Percentiles rank a stretch among this genome's conserved stretches.
Evolutionary conservation across 1,140 invertebrate species (phyloP).

Genomic region (Trichonephila clavata): DNA sequence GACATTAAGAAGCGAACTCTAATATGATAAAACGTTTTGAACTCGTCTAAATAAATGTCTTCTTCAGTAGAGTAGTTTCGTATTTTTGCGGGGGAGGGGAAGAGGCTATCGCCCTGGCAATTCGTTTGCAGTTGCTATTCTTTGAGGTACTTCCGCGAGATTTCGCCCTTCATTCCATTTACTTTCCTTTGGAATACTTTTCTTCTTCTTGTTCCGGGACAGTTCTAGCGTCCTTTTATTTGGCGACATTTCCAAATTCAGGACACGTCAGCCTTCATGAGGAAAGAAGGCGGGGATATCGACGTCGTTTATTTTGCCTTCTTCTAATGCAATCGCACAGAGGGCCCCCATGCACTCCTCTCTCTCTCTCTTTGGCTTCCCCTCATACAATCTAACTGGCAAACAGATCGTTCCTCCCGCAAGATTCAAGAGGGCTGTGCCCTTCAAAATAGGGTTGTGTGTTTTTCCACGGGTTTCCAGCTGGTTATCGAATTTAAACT

Average conservation of each 20-base stretch:
- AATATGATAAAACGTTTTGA: slow-evolving; percentile 72
- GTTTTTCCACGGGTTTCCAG: slow-evolving; percentile 51
- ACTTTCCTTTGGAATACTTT: slow-evolving; percentile 73
- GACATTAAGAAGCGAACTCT: slow-evolving; percentile 53
- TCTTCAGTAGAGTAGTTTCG: slow-evolving; percentile 45
- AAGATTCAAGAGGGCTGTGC: slow-evolving; percentile 43
- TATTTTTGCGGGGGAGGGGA: slow-evolving; percentile 26
- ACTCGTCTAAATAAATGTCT: slow-evolving; percentile 72
- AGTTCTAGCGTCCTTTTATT: slow-evolving; percentile 64
- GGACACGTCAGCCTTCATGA: slow-evolving; percentile 73
- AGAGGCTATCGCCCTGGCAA: slow-evolving; percentile 30
- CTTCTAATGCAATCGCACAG: slow-evolving; percentile 71
- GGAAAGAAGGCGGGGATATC: slow-evolving; percentile 68
- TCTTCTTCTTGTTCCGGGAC: slow-evolving; percentile 64
- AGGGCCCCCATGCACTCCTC: slow-evolving; percentile 13
- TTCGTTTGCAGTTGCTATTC: slow-evolving; percentile 73
- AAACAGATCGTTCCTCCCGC: slow-evolving; percentile 62
- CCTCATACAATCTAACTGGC: slow-evolving; percentile 62
- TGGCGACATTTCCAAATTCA: slow-evolving; percentile 75
- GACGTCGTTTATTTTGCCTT: slow-evolving; percentile 73
- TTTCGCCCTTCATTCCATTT: slow-evolving; percentile 75
- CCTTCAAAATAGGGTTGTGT: slow-evolving; percentile 45
- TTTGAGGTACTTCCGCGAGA: slow-evolving; percentile 72
- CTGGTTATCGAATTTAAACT: slow-evolving; percentile 46
- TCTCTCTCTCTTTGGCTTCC: not conserved